Base-by-base conservation (phyloP, 2,113 vertebrate species). In the Heteronetta atricapilla region DNA sequence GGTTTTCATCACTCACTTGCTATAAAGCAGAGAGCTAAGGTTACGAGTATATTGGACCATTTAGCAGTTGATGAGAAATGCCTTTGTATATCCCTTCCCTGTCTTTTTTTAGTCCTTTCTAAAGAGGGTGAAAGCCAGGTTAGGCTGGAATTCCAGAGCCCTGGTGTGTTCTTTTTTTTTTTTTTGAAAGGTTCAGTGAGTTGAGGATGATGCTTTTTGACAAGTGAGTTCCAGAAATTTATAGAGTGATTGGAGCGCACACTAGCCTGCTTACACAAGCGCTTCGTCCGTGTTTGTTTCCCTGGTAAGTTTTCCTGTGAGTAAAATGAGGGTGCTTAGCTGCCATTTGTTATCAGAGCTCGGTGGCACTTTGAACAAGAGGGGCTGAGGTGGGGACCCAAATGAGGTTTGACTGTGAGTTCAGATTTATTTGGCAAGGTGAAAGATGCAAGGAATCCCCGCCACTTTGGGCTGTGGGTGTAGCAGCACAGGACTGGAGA, bases 1-100 rank as follows among this genome's bases (percentile, higher is more conserved):
- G 96, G 96, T 97, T 98, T 98, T 97, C 95, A 97, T 98, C 97
- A 97, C 93, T 97, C 86, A 55, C 77, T 96, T 90, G 91, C 91
- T 93, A 64, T 96, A 97, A 95, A 97, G 96, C 95, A 96, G 97
- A 84, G 95, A 96, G 94, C 94, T 96, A 96, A 96, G 96, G 88
- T 98, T 98, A 97, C 78, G 67, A 96, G 92, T 98, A 87, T 96
- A 97, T 96, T 92, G 93, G 94, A 90, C 95, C 90, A 87, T 97
- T 97, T 97, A 97, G 96, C 97, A 97, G 81, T 66, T 95, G 93
- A 96, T 93, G 83, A 96, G 96, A 97, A 97, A 97, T 94, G 95
- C 95, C 94, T 96, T 95, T 96, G 87, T 97, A 77, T 97, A 96
- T 95, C 82, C 90, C 87, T 87, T 92, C 58, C 48, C 90, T 59